phyloP scores from a whole-genome alignment of 2,888 invertebrate species.

The Elysia crispata region DNA sequence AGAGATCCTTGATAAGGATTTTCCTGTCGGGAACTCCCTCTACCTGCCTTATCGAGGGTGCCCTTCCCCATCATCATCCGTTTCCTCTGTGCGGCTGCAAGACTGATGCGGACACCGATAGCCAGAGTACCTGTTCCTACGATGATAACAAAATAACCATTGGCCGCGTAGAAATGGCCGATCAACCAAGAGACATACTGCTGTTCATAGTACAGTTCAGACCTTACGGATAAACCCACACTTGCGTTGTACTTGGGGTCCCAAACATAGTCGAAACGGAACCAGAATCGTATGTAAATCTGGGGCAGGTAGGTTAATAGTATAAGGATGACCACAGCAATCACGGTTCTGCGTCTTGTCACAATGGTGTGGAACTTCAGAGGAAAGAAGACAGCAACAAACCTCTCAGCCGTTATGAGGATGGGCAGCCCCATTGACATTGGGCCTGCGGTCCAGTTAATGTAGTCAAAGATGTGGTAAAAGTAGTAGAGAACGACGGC shows the following conservation, averaged over 20 bases:
- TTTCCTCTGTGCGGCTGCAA: slow-evolving; percentile 28
- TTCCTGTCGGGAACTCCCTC: no score
- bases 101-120: slow-evolving; percentile 26
- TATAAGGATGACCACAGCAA: slow-evolving; percentile 2
- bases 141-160: slow-evolving; percentile 5
- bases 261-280: slow-evolving; percentile 27
- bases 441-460: slow-evolving; percentile 37
- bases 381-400: slow-evolving; percentile 41
- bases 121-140: slow-evolving; percentile 27
- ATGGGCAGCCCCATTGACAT: slow-evolving; percentile 30
- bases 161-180: slow-evolving; percentile 2
- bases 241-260: not conserved
- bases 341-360: slow-evolving; percentile 20
- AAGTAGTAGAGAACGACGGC: slow-evolving; percentile 17
- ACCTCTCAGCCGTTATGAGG: slow-evolving; percentile 33
- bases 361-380: slow-evolving; percentile 30
- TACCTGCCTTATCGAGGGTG: no score
- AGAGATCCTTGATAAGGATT: no score
- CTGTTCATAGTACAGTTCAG: slow-evolving; percentile 7
- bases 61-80: slow-evolving; percentile 9
- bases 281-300: slow-evolving; percentile 36
- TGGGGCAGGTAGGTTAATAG: slow-evolving; percentile 12
- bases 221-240: slow-evolving; percentile 14
- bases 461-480: slow-evolving; percentile 35
- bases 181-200: not conserved